Evolutionary conservation across 64 coral and sea anemone species (phyloP), one percentile per base, ranked within the genome.

Genomic region (Astreopora myriophthalma): DNA sequence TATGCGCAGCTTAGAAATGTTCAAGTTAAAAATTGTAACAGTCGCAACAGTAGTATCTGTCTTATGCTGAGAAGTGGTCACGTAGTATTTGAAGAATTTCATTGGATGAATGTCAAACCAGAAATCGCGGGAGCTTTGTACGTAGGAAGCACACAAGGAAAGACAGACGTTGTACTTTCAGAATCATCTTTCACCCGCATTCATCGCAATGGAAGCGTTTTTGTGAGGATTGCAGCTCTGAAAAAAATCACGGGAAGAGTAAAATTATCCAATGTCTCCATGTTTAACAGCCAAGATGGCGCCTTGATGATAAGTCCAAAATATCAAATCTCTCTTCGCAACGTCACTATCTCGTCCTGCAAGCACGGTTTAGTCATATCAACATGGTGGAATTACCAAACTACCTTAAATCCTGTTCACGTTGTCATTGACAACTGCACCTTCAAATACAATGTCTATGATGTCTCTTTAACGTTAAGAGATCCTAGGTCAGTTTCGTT

Each of bases 341-440:
- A 83, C 20, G 55, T 64, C 0, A 83, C 79, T 8, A 64, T 39
- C 11, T 57, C 57, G 2, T 83, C 22, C 7, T 64, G 79, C 34
- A 65, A 24, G 33, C 34, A 83, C 57, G 79, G 48, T 37, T 24
- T 83, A 8, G 19, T 13, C 20, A 38, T 65, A 37, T 63, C 57
- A 37, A 40, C 3, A 37, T 83, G 55, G 33, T 12, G 20, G 19
- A 24, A 3, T 9, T 6, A 65, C 5, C 12, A 24, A 4, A 36
- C 4, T 23, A 13, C 17, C 1, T 83, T 83, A 33, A 73, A 36
- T 12, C 57, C 33, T 38, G 79, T 83, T 20, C 35, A 35, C 16
- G 61, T 83, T 38, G 19, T 13, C 52, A 83, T 83, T 34, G 55
- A 62, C 6, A 83, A 39, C 57, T 83, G 79, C 79, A 64, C 31